phyloP scores from a whole-genome alignment of 30 jellyfish, hydroid and myxozoan species.

The Catostylus mosaicus region DNA sequence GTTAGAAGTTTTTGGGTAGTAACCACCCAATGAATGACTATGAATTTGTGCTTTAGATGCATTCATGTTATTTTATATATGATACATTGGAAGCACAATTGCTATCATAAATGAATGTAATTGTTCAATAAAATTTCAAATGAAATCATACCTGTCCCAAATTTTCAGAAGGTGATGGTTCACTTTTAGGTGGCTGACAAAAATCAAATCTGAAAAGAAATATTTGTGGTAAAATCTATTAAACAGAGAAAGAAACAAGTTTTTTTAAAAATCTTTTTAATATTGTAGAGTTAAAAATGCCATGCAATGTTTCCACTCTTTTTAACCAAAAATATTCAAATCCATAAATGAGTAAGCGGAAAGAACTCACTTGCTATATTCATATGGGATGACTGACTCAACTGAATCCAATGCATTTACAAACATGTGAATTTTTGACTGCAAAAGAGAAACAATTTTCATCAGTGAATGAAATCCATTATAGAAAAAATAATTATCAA shows the following conservation, averaged over 20 bases:
- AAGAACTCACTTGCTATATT: constrained; percentile 77
- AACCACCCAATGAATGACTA: too few species aligned
- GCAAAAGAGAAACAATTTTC: constrained; percentile 4
- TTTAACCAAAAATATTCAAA: background rate
- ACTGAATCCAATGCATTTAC: constrained; percentile 89
- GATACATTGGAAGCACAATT: too few species aligned
- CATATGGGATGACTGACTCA: constrained; percentile 88
- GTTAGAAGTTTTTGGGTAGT: too few species aligned
- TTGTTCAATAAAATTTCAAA: too few species aligned
- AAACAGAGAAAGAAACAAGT: background rate
- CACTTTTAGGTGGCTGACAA: constrained; percentile 47
- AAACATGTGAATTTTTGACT: constrained; percentile 74
- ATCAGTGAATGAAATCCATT: background rate
- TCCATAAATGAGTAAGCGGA: background rate
- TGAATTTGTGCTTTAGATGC: too few species aligned
- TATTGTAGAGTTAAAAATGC: background rate
- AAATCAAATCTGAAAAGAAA: constrained; percentile 89
- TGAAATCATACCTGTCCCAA: constrained; percentile 76
- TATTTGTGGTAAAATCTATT: too few species aligned
- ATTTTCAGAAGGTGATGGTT: constrained; percentile 91
- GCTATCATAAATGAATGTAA: too few species aligned
- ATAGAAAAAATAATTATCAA: background rate
- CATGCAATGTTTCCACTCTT: background rate
- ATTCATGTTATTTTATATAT: too few species aligned
- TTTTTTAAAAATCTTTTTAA: background rate